Conservation (phyloP, 2,113 vertebrate genomes). For the Noturus placidus region DNA sequence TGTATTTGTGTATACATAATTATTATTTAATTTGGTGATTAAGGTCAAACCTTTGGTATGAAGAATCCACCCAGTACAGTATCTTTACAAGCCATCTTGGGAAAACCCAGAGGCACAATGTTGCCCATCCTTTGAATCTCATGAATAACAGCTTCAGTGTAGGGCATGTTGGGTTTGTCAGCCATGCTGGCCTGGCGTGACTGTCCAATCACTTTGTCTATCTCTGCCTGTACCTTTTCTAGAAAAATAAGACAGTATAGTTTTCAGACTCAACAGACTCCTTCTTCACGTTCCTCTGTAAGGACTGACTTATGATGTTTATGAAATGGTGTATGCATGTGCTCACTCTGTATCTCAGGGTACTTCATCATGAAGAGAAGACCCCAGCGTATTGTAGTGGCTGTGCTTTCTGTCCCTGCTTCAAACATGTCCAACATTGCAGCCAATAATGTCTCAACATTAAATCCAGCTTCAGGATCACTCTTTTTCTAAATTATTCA, state of each 20-base stretch:
- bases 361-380: constrained; percentile 69
- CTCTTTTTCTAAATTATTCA: constrained; percentile 44
- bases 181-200: constrained; percentile 52
- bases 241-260: not conserved
- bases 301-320: not conserved
- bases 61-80: constrained; percentile 59
- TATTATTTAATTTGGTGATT: not conserved
- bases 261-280: not conserved
- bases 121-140: constrained; percentile 74
- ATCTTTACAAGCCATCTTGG: constrained; percentile 53
- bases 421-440: constrained; percentile 66
- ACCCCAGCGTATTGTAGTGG: constrained; percentile 73
- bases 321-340: not conserved
- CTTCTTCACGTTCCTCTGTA: not conserved
- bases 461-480: constrained; percentile 48
- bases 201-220: constrained; percentile 56
- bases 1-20: not conserved
- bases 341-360: constrained; percentile 73
- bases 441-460: constrained; percentile 56
- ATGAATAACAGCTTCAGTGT: constrained; percentile 72
- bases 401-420: constrained; percentile 73
- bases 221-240: constrained; percentile 62
- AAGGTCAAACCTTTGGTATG: constrained; percentile 68
- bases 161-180: constrained; percentile 67
- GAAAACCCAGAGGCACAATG: constrained; percentile 61